These are phyloP conservation scores for Chrysaora quinquecirrha DNA, from an alignment of 30 jellyfish, hydroid and myxozoan species.

Conservation along the genomic window DNA sequence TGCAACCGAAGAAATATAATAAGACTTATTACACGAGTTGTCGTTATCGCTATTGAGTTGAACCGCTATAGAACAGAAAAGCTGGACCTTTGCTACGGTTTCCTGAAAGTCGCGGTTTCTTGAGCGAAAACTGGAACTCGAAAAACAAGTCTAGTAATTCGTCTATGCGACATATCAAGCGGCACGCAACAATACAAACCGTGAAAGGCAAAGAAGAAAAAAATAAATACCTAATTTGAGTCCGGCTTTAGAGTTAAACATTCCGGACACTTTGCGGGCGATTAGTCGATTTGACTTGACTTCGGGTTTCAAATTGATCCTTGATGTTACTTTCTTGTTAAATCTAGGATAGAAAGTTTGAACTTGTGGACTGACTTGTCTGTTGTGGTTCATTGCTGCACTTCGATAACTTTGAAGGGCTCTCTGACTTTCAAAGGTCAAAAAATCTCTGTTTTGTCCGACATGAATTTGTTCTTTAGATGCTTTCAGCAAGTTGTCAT, in stretches of 20 bases:
- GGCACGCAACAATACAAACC: too few species aligned
- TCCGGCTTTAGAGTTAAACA: neutral
- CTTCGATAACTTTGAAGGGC: neutral
- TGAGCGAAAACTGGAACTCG: too few species aligned
- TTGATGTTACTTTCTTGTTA: neutral
- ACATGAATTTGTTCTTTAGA: neutral
- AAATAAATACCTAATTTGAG: too few species aligned
- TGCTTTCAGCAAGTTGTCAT: neutral
- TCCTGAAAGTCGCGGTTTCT: too few species aligned
- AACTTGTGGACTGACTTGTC: neutral
- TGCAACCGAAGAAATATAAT: too few species aligned
- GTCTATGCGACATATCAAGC: too few species aligned
- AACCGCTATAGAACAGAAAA: too few species aligned
- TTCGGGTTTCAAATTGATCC: neutral
- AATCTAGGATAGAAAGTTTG: neutral
- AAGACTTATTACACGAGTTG: too few species aligned
- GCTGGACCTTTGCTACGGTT: too few species aligned
- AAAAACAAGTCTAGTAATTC: too few species aligned
- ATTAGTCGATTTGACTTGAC: neutral
- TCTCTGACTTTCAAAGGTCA: neutral
- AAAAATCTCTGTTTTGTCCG: neutral
- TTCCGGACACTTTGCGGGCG: slow-evolving; percentile 1
- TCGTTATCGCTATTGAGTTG: too few species aligned
- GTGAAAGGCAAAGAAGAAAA: too few species aligned
- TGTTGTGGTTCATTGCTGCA: neutral